Conservation (phyloP, 2,113 vertebrate genomes). For the Lycaon pictus region DNA sequence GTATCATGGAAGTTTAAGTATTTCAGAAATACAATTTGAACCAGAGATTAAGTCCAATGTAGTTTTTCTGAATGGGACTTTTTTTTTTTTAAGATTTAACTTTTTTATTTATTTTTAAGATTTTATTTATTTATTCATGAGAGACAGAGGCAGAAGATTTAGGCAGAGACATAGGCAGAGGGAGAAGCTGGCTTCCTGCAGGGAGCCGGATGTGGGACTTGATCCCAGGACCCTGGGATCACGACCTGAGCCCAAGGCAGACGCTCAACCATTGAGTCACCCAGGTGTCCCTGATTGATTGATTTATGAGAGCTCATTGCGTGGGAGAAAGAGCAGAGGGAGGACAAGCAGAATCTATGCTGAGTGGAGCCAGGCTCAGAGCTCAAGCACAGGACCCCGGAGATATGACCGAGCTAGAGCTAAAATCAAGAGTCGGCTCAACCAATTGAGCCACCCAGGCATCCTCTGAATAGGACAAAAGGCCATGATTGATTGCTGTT, state of each 20-base stretch:
- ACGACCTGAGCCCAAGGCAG: no score
- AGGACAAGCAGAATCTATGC: neutral
- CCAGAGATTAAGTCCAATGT: neutral
- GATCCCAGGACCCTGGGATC: no score
- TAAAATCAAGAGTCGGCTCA: neutral
- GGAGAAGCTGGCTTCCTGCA: no score
- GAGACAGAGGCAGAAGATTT: neutral
- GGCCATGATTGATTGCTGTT: neutral
- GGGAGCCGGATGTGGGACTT: no score
- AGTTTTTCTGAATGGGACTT: neutral
- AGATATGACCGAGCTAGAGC: neutral
- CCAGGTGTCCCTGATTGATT: no score
- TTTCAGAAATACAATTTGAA: conserved; percentile 42
- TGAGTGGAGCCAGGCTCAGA: neutral
- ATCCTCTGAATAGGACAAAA: neutral
- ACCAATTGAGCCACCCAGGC: neutral
- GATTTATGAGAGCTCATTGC: no score
- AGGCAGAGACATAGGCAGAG: no score
- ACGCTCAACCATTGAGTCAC: no score
- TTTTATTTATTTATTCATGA: neutral
- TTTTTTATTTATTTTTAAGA: neutral
- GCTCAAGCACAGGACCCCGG: neutral
- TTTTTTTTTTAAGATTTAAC: neutral
- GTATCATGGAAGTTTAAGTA: conserved; percentile 7
- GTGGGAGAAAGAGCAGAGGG: no score